Evolutionary conservation across 2,888 invertebrate species (phyloP).

Genomic region (Agonopterix alstromeriana): DNA sequence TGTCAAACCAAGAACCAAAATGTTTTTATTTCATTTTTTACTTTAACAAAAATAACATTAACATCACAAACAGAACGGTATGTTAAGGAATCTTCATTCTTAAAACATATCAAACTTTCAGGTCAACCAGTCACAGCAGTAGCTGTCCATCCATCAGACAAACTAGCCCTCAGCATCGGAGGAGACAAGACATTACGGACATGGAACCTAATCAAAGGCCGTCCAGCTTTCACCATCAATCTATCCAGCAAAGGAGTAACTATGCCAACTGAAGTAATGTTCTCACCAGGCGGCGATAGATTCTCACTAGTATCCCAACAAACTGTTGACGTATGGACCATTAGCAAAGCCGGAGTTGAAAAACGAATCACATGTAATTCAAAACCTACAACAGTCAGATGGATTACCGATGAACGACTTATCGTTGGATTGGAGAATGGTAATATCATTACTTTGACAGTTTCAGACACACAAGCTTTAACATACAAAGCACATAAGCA

Average conservation of each 20-base stretch:
- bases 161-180: conserved; percentile 91
- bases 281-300: conserved; percentile 86
- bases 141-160: conserved; percentile 92
- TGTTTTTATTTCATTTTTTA: too few species aligned
- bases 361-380: conserved; percentile 80
- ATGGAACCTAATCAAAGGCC: conserved; percentile 96
- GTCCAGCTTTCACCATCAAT: conserved; percentile 93
- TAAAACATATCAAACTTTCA: conserved; percentile 21
- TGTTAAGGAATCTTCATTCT: too few species aligned
- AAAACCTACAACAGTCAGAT: conserved; percentile 83
- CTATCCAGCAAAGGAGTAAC: conserved; percentile 81
- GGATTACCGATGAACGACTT: conserved; percentile 79
- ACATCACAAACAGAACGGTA: too few species aligned
- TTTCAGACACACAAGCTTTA: conserved; percentile 65
- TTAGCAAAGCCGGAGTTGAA: conserved; percentile 84
- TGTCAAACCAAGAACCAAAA: too few species aligned
- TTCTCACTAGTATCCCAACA: conserved; percentile 86
- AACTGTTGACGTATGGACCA: conserved; percentile 87
- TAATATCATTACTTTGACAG: conserved; percentile 76
- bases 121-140: conserved; percentile 83
- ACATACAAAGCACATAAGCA: conserved; percentile 76
- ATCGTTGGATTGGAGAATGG: conserved; percentile 87
- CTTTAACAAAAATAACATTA: too few species aligned
- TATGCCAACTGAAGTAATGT: conserved; percentile 73
- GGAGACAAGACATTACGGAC: conserved; percentile 89